Percentiles rank a stretch among this genome's conserved stretches.
These are phyloP conservation scores for Chondrosia reniformis DNA, from an alignment of 37 sponge, comb jelly and placozoan genomes.

Conservation along the genomic window DNA sequence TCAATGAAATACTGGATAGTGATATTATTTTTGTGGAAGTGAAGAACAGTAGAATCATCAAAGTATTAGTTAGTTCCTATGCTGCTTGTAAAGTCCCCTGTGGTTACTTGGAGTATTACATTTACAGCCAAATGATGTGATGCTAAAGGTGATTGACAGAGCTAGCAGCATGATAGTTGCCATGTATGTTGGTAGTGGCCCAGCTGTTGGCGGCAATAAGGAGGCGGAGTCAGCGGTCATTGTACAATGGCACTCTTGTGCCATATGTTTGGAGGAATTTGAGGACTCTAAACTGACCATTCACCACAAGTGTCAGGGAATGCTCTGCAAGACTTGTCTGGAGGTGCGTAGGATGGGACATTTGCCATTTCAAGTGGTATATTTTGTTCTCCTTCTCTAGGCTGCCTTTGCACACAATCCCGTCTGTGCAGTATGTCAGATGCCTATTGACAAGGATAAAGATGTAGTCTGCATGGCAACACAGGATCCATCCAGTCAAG, in stretches of 20 bases:
- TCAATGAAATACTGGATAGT: background rate
- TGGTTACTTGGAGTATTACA: too few relatives aligned
- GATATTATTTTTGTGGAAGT: constrained; percentile 45
- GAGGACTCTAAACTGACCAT: constrained; percentile 60
- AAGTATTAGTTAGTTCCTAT: constrained; percentile 29
- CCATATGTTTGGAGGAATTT: constrained; percentile 72
- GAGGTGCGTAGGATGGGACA: background rate
- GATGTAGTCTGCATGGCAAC: constrained; percentile 28
- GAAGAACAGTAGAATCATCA: background rate
- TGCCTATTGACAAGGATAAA: constrained; percentile 13
- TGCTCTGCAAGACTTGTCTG: constrained; percentile 57
- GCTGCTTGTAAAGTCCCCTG: too few relatives aligned
- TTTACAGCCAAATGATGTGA: too few relatives aligned
- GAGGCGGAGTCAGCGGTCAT: constrained; percentile 24
- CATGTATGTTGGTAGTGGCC: constrained; percentile 21
- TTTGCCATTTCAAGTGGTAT: background rate
- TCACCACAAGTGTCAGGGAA: constrained; percentile 55
- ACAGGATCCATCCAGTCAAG: background rate
- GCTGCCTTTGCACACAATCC: background rate
- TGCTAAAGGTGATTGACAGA: too few relatives aligned
- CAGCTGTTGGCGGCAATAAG: constrained; percentile 35
- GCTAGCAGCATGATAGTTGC: too few relatives aligned
- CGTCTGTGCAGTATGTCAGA: constrained; percentile 24
- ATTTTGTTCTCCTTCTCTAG: background rate
- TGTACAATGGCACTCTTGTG: constrained; percentile 71